Conservation (phyloP, 2,888 invertebrate species). For the Megalurothrips usitatus region DNA sequence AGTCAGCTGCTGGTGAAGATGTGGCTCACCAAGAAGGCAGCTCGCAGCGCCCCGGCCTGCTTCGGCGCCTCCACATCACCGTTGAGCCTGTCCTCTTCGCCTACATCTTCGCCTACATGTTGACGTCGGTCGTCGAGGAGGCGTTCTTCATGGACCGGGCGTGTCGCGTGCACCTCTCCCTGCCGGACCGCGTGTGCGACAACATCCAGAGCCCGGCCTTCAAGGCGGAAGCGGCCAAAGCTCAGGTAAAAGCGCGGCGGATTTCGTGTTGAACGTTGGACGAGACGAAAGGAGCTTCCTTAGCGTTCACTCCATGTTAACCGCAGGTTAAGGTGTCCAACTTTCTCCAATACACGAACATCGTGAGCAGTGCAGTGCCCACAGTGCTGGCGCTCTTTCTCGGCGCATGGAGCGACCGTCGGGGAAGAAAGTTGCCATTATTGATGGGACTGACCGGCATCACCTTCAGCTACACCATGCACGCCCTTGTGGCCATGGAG, state of each 20-base stretch:
- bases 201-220: slow-evolving; percentile 55
- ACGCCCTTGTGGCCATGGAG: slow-evolving; percentile 63
- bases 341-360: slow-evolving; percentile 74
- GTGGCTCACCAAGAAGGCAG: too few species aligned
- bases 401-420: slow-evolving; percentile 76
- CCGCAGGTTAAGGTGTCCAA: slow-evolving; percentile 63
- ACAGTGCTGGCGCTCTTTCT: slow-evolving; percentile 71
- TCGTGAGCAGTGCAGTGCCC: slow-evolving; percentile 68
- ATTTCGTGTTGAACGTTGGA: too few species aligned
- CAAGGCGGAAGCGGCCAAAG: slow-evolving; percentile 58
- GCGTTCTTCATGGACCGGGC: slow-evolving; percentile 73
- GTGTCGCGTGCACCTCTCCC: slow-evolving; percentile 68
- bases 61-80: slow-evolving; percentile 49
- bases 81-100: slow-evolving; percentile 84
- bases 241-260: slow-evolving; percentile 61
- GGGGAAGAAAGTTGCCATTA: slow-evolving; percentile 69
- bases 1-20: too few species aligned
- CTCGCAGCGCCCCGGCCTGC: not conserved
- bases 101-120: slow-evolving; percentile 84
- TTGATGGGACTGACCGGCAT: slow-evolving; percentile 69
- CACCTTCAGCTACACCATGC: slow-evolving; percentile 68
- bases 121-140: slow-evolving; percentile 73
- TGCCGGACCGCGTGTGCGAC: slow-evolving; percentile 62
- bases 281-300: not conserved
- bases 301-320: slow-evolving; percentile 30